Evolutionary conservation across 2,113 vertebrate species (phyloP).

Genomic region (Eulacestoma nigropectus): DNA sequence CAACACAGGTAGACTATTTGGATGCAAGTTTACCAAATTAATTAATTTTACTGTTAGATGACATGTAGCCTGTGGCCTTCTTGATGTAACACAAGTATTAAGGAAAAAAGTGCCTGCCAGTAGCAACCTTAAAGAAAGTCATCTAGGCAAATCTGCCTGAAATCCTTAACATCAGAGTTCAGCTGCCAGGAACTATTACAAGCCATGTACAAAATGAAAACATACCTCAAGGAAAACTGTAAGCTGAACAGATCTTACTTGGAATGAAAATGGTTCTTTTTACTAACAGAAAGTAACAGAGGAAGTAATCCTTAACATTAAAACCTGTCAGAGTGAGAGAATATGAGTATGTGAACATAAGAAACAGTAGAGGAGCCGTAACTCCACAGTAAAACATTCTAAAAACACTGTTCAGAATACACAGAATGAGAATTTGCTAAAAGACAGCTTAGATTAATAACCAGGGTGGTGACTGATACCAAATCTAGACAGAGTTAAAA

Average conservation of each 20-base stretch:
- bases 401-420: background rate
- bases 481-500: background rate
- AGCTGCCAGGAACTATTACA: conserved; percentile 4
- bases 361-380: background rate
- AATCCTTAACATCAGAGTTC: background rate
- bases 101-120: background rate
- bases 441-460: background rate
- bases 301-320: background rate
- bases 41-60: background rate
- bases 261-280: background rate
- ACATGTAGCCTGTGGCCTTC: background rate
- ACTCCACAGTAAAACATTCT: background rate
- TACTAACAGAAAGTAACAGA: background rate
- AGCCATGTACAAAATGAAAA: background rate
- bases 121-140: background rate
- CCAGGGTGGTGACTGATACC: background rate
- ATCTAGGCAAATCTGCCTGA: background rate
- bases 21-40: background rate
- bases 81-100: background rate
- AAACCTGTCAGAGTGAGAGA: background rate
- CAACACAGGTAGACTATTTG: background rate
- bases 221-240: background rate
- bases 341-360: background rate
- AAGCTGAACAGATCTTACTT: conserved; percentile 2
- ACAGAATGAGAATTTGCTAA: background rate